Percentiles rank a stretch among this genome's conserved stretches.
phyloP scores from a whole-genome alignment of 2,797 vertebrate genomes.

The Numenius phaeopus region DNA sequence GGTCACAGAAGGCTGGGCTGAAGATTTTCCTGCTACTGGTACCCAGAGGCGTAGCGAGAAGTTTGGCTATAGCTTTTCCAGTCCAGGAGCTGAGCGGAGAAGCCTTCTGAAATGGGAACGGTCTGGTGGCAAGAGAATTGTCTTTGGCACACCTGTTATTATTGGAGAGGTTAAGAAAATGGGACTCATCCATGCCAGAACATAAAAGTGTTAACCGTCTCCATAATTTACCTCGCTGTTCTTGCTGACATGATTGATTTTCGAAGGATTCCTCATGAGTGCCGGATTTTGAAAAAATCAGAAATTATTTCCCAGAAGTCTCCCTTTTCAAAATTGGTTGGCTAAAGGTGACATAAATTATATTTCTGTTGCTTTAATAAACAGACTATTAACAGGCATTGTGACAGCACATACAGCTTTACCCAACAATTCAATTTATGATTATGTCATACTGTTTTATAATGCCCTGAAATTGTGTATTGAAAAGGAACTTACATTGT shows the following conservation, averaged over 20 bases:
- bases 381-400: not conserved
- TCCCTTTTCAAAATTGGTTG: not conserved
- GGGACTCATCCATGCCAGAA: not conserved
- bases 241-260: conserved; percentile 6
- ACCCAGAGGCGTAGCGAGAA: rapidly evolving
- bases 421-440: not conserved
- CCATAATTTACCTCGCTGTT: not conserved
- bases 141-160: not conserved
- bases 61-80: not conserved
- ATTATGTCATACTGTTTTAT: not conserved
- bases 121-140: not conserved
- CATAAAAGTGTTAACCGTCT: not conserved
- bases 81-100: not conserved
- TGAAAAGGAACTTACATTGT: not conserved
- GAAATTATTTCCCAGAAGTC: not conserved
- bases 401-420: not conserved
- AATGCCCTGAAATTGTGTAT: not conserved
- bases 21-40: not conserved
- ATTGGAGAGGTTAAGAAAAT: not conserved
- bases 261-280: not conserved
- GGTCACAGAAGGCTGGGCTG: not conserved
- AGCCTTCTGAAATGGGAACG: not conserved
- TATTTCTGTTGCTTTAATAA: conserved; percentile 2
- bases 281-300: conserved; percentile 38
- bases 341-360: conserved; percentile 9